Percentiles rank a stretch among this genome's conserved stretches.
phyloP scores from a whole-genome alignment of 2,888 invertebrate species.

The Dynastes tityus region DNA sequence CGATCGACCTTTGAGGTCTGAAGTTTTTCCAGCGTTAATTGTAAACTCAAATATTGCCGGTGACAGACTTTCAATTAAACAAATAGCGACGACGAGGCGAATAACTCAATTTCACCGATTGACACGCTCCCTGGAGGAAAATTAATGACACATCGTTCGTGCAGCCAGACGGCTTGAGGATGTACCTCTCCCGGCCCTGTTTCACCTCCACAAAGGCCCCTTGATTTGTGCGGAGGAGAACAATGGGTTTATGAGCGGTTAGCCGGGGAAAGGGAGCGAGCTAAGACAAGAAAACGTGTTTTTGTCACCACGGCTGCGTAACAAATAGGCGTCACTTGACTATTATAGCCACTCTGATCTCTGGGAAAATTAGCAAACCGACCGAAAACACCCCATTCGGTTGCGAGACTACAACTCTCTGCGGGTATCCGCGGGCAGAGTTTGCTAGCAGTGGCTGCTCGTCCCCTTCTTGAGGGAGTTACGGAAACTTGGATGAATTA shows the following conservation, averaged over 20 bases:
- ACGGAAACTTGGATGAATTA: too few relatives aligned
- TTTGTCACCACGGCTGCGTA: conserved; percentile 18
- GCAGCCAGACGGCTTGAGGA: not conserved
- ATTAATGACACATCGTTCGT: conserved; percentile 41
- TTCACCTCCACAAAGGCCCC: not conserved
- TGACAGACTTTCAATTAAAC: conserved; percentile 43
- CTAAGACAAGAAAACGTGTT: conserved; percentile 22
- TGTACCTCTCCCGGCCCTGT: not conserved
- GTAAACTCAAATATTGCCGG: conserved; percentile 44
- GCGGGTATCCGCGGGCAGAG: too few relatives aligned
- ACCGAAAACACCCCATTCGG: conserved; percentile 26
- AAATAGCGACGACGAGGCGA: conserved; percentile 14
- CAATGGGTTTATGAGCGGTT: not conserved
- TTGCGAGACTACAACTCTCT: conserved; percentile 10
- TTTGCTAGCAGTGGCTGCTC: too few relatives aligned
- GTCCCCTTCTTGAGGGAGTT: too few relatives aligned
- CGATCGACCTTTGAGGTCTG: not conserved
- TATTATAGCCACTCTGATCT: conserved; percentile 19
- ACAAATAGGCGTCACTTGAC: conserved; percentile 23
- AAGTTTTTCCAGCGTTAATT: conserved; percentile 35
- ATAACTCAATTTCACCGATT: conserved; percentile 35
- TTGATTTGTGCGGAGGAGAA: not conserved
- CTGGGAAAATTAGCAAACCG: conserved; percentile 33
- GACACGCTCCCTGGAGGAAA: conserved; percentile 28
- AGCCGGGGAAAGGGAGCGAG: not conserved